Conservation (phyloP, 2,797 vertebrate genomes). For the Acrossocheilus wenchowensis region DNA sequence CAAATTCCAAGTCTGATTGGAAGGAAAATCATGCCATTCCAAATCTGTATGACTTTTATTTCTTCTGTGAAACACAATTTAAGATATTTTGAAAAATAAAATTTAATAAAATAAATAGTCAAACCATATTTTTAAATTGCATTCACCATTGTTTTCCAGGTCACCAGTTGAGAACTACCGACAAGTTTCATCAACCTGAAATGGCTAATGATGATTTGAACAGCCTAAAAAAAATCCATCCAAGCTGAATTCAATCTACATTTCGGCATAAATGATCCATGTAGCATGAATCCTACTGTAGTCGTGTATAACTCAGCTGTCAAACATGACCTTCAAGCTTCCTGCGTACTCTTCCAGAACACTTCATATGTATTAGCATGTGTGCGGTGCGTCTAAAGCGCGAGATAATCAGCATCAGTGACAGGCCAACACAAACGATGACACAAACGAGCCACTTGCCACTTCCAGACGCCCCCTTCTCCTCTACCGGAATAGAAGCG, state of each 20-base stretch:
- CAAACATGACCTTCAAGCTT: slow-evolving; percentile 42
- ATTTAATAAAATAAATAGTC: no score
- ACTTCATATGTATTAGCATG: not conserved
- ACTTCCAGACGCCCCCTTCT: slow-evolving; percentile 34
- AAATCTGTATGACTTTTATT: not conserved
- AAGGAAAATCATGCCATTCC: not conserved
- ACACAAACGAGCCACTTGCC: slow-evolving; percentile 37
- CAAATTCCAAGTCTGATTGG: no score
- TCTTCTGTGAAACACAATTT: not conserved
- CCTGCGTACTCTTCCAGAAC: not conserved
- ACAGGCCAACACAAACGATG: slow-evolving; percentile 14
- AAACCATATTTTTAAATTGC: not conserved
- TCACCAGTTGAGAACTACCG: not conserved
- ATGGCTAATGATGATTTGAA: not conserved
- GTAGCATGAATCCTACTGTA: slow-evolving; percentile 18
- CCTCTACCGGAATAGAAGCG: not conserved
- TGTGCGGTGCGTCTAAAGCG: not conserved
- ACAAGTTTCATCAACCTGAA: not conserved
- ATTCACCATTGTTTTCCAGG: not conserved
- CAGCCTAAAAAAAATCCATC: not conserved
- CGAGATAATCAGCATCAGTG: slow-evolving; percentile 30
- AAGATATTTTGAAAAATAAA: not conserved
- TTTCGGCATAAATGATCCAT: slow-evolving; percentile 11
- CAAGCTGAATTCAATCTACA: not conserved
- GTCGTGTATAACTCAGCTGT: slow-evolving; percentile 6